Conservation (phyloP, 2,113 vertebrate species). For the Fulica atra region DNA sequence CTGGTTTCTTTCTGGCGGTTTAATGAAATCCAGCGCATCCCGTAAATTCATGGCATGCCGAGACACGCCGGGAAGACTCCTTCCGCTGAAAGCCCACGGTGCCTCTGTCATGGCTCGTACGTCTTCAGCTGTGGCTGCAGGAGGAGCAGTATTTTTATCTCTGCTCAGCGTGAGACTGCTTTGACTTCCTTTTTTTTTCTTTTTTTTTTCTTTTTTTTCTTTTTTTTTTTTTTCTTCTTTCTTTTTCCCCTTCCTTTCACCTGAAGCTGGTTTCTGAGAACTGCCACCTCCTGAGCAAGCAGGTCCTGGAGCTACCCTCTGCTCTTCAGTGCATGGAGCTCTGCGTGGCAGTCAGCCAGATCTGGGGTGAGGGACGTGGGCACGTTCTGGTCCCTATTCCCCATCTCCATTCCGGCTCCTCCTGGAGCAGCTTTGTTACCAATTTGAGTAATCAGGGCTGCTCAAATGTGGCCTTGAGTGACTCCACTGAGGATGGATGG, state of each 20-base stretch:
- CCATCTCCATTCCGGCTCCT: not conserved
- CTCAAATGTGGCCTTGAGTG: fast-evolving
- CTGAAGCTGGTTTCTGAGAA: constrained; percentile 51
- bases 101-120: not conserved
- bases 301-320: not conserved
- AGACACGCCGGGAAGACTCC: not conserved
- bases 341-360: not conserved
- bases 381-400: too few relatives aligned
- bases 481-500: fast-evolving
- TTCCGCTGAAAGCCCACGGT: not conserved
- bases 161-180: constrained; percentile 16
- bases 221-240: not conserved
- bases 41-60: not conserved
- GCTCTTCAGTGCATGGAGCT: not conserved
- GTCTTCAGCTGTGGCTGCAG: not conserved
- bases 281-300: not conserved
- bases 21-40: constrained; percentile 49
- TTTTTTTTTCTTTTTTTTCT: not conserved
- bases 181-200: constrained; percentile 20
- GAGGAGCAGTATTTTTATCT: constrained; percentile 47
- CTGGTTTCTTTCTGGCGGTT: not conserved
- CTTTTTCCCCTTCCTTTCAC: constrained; percentile 30
- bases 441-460: not conserved
- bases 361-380: fast-evolving
- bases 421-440: not conserved